A percentile compares a stretch with the other conserved stretches of the same genome.
phyloP scores from a whole-genome alignment of 2,888 invertebrate species.

The Escarpia spicata region DNA sequence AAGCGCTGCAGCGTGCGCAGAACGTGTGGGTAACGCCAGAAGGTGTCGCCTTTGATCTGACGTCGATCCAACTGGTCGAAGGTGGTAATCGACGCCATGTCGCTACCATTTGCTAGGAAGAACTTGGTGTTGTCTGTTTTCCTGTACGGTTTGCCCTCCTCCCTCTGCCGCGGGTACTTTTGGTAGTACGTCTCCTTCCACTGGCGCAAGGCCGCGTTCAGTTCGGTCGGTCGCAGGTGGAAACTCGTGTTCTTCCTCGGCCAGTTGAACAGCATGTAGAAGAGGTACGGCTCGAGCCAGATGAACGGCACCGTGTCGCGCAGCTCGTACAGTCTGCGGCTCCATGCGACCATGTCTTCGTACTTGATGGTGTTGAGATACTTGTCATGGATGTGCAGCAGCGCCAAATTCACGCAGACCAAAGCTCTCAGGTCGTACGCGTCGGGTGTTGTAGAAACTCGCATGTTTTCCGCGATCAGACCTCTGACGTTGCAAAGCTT shows the following conservation, averaged over 20 bases:
- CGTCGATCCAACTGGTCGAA: slow-evolving; percentile 38
- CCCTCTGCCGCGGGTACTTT: slow-evolving; percentile 45
- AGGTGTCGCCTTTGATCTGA: slow-evolving; percentile 34
- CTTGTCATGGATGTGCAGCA: slow-evolving; percentile 22
- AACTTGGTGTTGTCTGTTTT: slow-evolving; percentile 48
- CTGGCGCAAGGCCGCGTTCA: slow-evolving; percentile 39
- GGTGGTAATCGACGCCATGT: slow-evolving; percentile 38
- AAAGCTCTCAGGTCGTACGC: slow-evolving; percentile 40
- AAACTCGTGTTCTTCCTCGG: slow-evolving; percentile 28
- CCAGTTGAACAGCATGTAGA: slow-evolving; percentile 37
- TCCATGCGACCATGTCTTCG: slow-evolving; percentile 39
- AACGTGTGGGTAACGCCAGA: slow-evolving; percentile 43
- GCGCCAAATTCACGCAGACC: slow-evolving; percentile 37
- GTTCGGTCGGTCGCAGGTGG: slow-evolving; percentile 10
- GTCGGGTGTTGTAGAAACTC: slow-evolving; percentile 31
- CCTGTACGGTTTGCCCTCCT: slow-evolving; percentile 36
- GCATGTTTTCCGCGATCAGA: slow-evolving; percentile 36
- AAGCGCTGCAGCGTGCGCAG: slow-evolving; percentile 40
- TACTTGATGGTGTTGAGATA: slow-evolving; percentile 26
- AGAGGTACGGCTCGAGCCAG: slow-evolving; percentile 35
- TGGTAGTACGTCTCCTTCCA: slow-evolving; percentile 45
- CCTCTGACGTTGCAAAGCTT: slow-evolving; percentile 29
- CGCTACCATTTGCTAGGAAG: slow-evolving; percentile 45
- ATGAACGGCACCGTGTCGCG: slow-evolving; percentile 24
- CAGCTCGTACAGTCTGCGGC: slow-evolving; percentile 37